Conservation (phyloP, 1,140 invertebrate species). For the Aricia agestis region DNA sequence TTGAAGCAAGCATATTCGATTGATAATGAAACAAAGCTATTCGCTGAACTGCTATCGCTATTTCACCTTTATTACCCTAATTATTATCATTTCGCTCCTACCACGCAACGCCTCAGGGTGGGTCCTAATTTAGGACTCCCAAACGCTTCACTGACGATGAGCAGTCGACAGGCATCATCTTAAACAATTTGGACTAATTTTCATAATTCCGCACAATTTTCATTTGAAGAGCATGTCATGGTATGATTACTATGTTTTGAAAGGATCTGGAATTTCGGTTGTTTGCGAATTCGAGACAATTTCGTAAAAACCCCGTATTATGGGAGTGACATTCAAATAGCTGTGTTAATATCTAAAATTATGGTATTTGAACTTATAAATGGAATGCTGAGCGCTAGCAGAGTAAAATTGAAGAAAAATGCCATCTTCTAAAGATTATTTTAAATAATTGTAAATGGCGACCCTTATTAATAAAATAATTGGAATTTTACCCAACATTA, state of each 20-base stretch:
- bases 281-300: background rate
- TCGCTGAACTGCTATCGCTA: constrained; percentile 28
- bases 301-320: background rate
- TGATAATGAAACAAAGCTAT: constrained; percentile 26
- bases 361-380: background rate
- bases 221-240: constrained; percentile 61
- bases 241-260: constrained; percentile 16
- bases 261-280: background rate
- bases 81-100: constrained; percentile 57
- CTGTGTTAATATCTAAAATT: background rate
- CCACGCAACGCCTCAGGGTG: constrained; percentile 49
- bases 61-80: constrained; percentile 40
- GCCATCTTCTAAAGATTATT: too few relatives aligned
- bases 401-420: too few relatives aligned
- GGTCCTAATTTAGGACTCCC: constrained; percentile 28
- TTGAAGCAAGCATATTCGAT: background rate
- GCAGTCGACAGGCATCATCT: constrained; percentile 46
- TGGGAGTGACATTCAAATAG: too few relatives aligned
- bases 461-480: too few relatives aligned
- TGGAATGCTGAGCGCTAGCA: too few relatives aligned
- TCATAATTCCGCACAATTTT: constrained; percentile 64
- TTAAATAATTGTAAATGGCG: too few relatives aligned
- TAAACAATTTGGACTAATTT: constrained; percentile 70
- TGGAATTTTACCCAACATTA: too few relatives aligned
- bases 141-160: constrained; percentile 48